A percentile compares a stretch with the other conserved stretches of the same genome.
These are phyloP conservation scores for Suncus etruscus DNA, from an alignment of 2,113 vertebrate genomes.

Conservation along the genomic window DNA sequence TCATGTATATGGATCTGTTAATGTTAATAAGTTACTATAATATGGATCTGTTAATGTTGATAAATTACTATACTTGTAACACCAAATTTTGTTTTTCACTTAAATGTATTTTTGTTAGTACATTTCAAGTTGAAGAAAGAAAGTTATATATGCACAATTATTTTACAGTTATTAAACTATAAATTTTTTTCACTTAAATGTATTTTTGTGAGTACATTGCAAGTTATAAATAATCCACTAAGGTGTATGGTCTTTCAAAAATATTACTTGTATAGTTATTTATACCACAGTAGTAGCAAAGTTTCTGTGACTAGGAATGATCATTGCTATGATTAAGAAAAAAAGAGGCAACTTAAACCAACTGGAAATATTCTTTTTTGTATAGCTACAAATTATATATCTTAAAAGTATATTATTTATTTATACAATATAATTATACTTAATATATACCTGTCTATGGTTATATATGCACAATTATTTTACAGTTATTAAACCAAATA, in stretches of 20 bases:
- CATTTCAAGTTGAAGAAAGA: not conserved
- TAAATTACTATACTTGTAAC: conserved; percentile 4
- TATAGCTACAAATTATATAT: not conserved
- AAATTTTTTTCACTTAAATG: conserved; percentile 1
- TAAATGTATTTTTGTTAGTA: not conserved
- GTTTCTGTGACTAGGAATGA: conserved; percentile 32
- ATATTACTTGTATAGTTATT: not conserved
- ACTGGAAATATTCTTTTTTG: not conserved
- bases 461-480: not conserved
- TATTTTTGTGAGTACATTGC: not conserved
- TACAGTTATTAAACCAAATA: not conserved
- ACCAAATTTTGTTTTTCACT: conserved; percentile 7
- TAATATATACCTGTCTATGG: not conserved
- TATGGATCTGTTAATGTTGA: conserved; percentile 26
- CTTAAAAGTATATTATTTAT: not conserved
- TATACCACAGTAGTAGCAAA: not conserved
- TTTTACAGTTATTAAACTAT: not conserved
- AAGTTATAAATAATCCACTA: conserved; percentile 39
- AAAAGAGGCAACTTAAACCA: conserved; percentile 2
- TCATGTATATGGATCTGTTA: conserved; percentile 34
- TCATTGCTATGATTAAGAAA: not conserved
- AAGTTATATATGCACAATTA: not conserved
- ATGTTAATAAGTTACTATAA: conserved; percentile 20
- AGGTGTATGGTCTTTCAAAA: conserved; percentile 53
- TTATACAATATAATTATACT: not conserved